These are phyloP conservation scores for Callionymus lyra DNA, from an alignment of 2,113 vertebrate genomes.

Conservation along the genomic window DNA sequence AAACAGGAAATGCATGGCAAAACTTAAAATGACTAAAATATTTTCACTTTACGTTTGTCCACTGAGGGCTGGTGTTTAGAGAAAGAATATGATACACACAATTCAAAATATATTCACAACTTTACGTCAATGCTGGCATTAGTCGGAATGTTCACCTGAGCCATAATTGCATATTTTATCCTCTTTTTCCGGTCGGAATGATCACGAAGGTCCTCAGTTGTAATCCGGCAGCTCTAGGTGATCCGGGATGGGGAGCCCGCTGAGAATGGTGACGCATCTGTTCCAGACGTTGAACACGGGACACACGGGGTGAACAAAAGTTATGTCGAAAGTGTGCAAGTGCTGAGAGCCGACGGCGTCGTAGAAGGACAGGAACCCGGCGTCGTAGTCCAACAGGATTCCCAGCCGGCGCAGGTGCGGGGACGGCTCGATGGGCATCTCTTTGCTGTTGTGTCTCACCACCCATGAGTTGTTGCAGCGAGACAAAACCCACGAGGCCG, in stretches of 20 bases:
- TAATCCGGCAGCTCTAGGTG: conserved; percentile 86
- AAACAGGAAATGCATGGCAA: too few species aligned
- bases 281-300: conserved; percentile 98
- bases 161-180: conserved; percentile 7
- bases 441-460: conserved; percentile 91
- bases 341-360: conserved; percentile 90
- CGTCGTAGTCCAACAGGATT: conserved; percentile 92
- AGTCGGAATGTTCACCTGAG: conserved; percentile 60
- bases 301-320: conserved; percentile 88
- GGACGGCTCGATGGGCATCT: conserved; percentile 82
- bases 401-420: conserved; percentile 87
- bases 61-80: too few species aligned
- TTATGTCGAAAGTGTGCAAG: conserved; percentile 88
- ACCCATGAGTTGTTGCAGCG: conserved; percentile 93
- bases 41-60: too few species aligned
- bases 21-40: too few species aligned
- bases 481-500: conserved; percentile 89
- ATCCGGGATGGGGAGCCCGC: conserved; percentile 93
- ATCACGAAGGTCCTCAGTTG: conserved; percentile 50
- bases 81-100: too few species aligned
- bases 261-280: conserved; percentile 91
- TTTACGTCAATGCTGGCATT: conserved; percentile 36
- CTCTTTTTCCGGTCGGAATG: conserved; percentile 21
- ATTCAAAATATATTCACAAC: conserved; percentile 65
- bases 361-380: conserved; percentile 86